Percentiles rank a stretch among this genome's conserved stretches.
Conservation (phyloP, 2,888 invertebrate genomes). For the Diarsia rubi region DNA sequence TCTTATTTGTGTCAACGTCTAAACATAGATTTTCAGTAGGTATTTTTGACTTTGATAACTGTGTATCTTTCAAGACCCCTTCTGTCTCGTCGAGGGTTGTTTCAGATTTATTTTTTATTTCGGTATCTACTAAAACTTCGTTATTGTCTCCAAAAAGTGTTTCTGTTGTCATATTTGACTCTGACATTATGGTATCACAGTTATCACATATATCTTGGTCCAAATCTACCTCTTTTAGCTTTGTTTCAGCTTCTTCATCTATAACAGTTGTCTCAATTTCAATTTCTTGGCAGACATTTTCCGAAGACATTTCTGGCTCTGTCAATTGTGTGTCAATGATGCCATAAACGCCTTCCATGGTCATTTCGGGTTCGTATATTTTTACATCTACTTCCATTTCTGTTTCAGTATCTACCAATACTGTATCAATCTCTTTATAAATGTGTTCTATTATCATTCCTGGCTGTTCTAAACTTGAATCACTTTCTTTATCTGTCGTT, state of each 20-base stretch:
- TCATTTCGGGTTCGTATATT: background rate
- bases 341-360: background rate
- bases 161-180: background rate
- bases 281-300: background rate
- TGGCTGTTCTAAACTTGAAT: background rate
- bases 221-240: background rate
- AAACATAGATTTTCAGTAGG: background rate
- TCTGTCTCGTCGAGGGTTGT: background rate
- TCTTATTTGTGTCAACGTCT: background rate
- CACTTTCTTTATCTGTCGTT: background rate
- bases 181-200: background rate
- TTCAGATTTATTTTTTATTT: background rate
- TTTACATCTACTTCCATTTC: background rate
- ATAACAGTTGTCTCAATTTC: conserved; percentile 1
- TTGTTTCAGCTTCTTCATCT: background rate
- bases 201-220: background rate
- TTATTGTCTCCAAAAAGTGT: background rate
- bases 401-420: background rate
- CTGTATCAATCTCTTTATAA: conserved; percentile 1
- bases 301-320: background rate
- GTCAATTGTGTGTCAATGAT: background rate
- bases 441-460: background rate
- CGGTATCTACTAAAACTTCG: background rate
- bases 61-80: background rate
- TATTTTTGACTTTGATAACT: background rate